Base-by-base conservation (phyloP, 2,113 vertebrate species). In the Pao palembangensis region DNA sequence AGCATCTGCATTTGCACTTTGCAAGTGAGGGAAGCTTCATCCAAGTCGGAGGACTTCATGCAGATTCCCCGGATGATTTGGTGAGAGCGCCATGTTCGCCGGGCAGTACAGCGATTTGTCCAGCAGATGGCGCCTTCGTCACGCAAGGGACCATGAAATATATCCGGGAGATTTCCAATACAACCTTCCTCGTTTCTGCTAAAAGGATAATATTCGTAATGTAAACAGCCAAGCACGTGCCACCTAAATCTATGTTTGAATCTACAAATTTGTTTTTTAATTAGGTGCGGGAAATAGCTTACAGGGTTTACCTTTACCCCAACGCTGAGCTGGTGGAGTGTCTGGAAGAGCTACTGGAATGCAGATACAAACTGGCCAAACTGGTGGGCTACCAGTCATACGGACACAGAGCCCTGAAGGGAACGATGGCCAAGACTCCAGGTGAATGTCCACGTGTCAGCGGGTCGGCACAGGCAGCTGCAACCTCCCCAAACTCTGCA, bases 271-370 rank as follows among this genome's bases (percentile, higher is more conserved):
- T 18, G 51, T 4, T 58, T 25, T 61, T 61, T 16, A 12, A 38
- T 60, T 12, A 99, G 96, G 92, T 98, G 6, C 90, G 96, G 71
- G 97, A 99, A 88, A 94, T 93, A 17, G 97, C 96, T 57, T 99
- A 98, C 80, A 95, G 93, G 87, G 88, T 98, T 76, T 99, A 95
- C 64, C 93, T 98, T 8, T 94, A 98, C 71, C 94, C 96, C 3
- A 94, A 92, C 7, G 12, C 82, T 42, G 87, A 90, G 6, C 87
- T 96, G 41, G 12, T 98, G 88, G 77, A 65, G 1, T 91, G 93
- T 34, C 85, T 99, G 67, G 94, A 98, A 20, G 93, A 97, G 15
- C 4, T 99, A 63, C 92, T 98, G 65, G 81, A 65, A 2, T 94
- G 84, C 74, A 88, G 97, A 78, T 87, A 97, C 72, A 88, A 85